These are phyloP conservation scores for Ericerus pela DNA, from an alignment of 1,140 invertebrate genomes.

Conservation along the genomic window DNA sequence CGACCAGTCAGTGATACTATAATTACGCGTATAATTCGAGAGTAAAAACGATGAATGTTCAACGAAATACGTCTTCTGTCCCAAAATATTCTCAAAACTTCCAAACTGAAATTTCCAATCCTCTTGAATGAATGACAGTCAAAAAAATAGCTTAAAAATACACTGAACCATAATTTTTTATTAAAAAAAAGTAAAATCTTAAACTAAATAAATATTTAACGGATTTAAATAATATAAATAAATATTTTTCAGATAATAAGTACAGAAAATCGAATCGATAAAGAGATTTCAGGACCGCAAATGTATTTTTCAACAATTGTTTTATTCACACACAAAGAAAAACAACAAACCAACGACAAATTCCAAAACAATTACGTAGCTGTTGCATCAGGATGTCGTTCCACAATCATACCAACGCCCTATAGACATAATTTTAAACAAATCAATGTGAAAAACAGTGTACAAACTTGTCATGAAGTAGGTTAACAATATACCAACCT, in stretches of 20 bases:
- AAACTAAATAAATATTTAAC: background rate
- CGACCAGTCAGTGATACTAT: too few relatives aligned
- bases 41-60: too few relatives aligned
- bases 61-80: too few relatives aligned
- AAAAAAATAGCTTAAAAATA: too few relatives aligned
- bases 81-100: too few relatives aligned
- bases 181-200: background rate
- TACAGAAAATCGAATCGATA: background rate
- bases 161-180: too few relatives aligned
- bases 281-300: background rate
- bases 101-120: too few relatives aligned
- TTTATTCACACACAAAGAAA: background rate
- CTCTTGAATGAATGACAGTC: too few relatives aligned
- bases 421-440: constrained; percentile 7
- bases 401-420: constrained; percentile 91
- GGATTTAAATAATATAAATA: background rate
- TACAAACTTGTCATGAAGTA: constrained; percentile 10
- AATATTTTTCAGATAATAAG: background rate
- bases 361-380: constrained; percentile 20
- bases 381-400: constrained; percentile 70
- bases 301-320: background rate
- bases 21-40: too few relatives aligned
- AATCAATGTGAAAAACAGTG: constrained; percentile 19
- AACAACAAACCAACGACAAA: background rate
- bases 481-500: constrained; percentile 35